These are phyloP conservation scores for Sparidentex hasta DNA, from an alignment of 2,797 vertebrate species.

Conservation along the genomic window DNA sequence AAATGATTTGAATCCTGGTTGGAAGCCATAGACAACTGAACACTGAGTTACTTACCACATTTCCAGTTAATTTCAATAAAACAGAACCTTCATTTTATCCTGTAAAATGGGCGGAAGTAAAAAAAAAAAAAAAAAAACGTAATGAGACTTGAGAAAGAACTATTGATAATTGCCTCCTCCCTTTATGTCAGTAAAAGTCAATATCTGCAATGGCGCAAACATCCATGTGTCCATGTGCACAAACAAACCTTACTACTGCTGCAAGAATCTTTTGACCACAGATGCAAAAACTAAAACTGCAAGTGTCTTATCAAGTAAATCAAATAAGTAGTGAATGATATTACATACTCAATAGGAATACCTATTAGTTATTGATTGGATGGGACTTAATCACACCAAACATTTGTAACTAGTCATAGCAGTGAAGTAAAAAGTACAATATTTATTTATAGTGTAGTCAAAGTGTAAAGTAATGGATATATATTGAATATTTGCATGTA, in stretches of 20 bases:
- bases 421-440: too few relatives aligned
- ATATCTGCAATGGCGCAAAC: background rate
- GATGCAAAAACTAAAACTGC: background rate
- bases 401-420: too few relatives aligned
- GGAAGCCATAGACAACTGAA: conserved; percentile 4
- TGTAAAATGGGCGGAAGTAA: conserved; percentile 3
- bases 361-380: too few relatives aligned
- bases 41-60: conserved; percentile 15
- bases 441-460: too few relatives aligned
- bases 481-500: background rate
- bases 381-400: background rate
- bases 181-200: background rate
- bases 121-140: background rate
- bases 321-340: background rate
- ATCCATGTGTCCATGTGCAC: background rate
- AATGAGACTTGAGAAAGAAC: background rate
- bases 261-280: background rate
- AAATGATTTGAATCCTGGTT: conserved; percentile 40
- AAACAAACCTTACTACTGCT: background rate
- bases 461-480: too few relatives aligned
- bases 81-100: background rate
- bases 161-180: background rate
- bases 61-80: conserved; percentile 12
- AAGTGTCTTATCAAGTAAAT: background rate
- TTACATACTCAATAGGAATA: background rate